Base-by-base conservation (phyloP, 1,140 invertebrate genomes). In the Drosophila neocordata region DNA sequence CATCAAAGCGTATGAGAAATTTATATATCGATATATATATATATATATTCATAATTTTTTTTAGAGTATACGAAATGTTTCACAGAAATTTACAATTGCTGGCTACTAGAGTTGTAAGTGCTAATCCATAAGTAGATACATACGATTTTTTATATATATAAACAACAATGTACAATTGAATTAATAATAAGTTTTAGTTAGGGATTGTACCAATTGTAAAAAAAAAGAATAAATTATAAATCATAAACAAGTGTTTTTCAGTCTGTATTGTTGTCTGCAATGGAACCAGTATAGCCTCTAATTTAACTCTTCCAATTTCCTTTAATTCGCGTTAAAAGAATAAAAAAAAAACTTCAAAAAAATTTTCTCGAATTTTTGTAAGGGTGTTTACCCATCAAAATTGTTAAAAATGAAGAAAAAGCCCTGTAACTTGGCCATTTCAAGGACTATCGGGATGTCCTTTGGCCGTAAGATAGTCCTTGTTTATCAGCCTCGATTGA, bases 31-130 rank as follows among this genome's bases (percentile, higher is more conserved):
- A 24, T 4, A 24, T 24, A 24, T 4, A 24, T n/a, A 59, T 79
- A 73, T 63, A 65, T 61, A 70, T 65, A 71, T 34, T 58, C 37
- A 62, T 51, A 77, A 59, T 71, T 55, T 65, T 57, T 44, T 65
- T 22, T 76, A 79, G 69, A 76, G 83, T 88, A 87, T 87, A 87
- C 83, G 83, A 88, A 77, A 73, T 62, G 69, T 87, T 87, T 87
- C 83, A 88, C 61, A 87, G 83, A 87, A 87, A 88, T 82, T 73
- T 57, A 62, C 69, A 79, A 73, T 55, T 76, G 67, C 72, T 79
- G 83, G 79, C 83, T 88, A 87, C 73, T 87, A 82, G 74, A 55
- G 64, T 64, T 56, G 22, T 75, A 81, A 78, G 67, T 56, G 65
- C 48, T 57, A 61, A 65, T 65, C 34, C 8, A 27, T 56, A 66